Evolutionary conservation across 2,797 vertebrate genomes (phyloP).

Genomic region (Ispidina picta): DNA sequence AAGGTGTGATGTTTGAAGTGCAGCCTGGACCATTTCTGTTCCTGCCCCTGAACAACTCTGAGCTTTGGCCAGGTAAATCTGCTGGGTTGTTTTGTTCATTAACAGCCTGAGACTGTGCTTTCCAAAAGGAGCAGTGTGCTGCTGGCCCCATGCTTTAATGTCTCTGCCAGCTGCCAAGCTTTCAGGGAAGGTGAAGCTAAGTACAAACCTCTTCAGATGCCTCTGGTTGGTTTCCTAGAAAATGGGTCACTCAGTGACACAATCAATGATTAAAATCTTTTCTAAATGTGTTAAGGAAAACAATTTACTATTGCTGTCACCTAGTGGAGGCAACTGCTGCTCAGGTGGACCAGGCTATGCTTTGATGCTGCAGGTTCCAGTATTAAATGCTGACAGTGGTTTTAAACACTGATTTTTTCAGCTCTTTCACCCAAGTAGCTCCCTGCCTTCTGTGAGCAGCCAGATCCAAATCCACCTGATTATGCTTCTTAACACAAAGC

Average conservation of each 20-base stretch:
- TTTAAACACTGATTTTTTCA: background rate
- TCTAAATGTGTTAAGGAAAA: constrained; percentile 34
- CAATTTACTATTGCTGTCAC: constrained; percentile 60
- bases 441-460: background rate
- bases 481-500: background rate
- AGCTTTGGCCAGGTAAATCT: background rate
- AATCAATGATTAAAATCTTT: constrained; percentile 28
- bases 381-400: background rate
- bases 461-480: background rate
- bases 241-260: background rate
- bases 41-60: background rate
- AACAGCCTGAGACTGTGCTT: background rate
- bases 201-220: background rate
- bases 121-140: background rate
- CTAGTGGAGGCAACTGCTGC: constrained; percentile 60
- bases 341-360: background rate
- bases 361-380: background rate
- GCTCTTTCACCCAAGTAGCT: background rate
- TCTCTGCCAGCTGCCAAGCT: background rate
- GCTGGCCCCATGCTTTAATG: background rate
- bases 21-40: background rate
- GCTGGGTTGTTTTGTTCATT: background rate
- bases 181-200: background rate
- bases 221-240: background rate
- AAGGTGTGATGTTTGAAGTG: background rate